phyloP scores from a whole-genome alignment of 2,797 vertebrate genomes.

The Megaceryle alcyon region DNA sequence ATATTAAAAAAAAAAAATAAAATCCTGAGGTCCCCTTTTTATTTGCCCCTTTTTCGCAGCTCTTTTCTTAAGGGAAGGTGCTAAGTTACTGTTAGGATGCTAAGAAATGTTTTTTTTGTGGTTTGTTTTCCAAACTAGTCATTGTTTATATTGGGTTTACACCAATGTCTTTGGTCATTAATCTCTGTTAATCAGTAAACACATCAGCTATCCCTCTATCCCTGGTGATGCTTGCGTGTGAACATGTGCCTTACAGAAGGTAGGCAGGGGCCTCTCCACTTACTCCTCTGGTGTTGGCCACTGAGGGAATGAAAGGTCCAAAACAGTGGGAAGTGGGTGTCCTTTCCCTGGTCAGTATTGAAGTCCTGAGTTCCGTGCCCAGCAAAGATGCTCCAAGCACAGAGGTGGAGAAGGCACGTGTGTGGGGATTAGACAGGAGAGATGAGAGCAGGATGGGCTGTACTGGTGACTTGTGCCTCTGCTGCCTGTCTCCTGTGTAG shows the following conservation, averaged over 20 bases:
- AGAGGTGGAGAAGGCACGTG: background rate
- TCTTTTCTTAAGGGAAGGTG: background rate
- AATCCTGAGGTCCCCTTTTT: background rate
- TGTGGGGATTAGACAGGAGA: background rate
- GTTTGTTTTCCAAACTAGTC: constrained; percentile 4
- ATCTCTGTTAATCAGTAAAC: background rate
- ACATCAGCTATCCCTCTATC: background rate
- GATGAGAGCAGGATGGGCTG: background rate
- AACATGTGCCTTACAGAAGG: background rate
- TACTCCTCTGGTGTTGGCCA: background rate
- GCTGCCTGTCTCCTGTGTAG: background rate
- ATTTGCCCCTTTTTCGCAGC: background rate
- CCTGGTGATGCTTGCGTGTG: background rate
- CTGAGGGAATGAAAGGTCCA: background rate
- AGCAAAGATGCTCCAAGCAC: background rate
- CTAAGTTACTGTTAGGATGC: background rate
- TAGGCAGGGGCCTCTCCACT: background rate
- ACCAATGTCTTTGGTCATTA: background rate
- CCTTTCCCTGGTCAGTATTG: background rate
- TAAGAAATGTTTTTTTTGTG: constrained; percentile 1
- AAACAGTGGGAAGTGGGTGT: background rate
- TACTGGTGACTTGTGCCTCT: background rate
- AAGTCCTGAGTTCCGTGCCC: background rate
- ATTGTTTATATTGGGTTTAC: constrained; percentile 37
- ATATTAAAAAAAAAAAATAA: background rate